These are phyloP conservation scores for Reinhardtius hippoglossoides DNA, from an alignment of 2,113 vertebrate species.

Conservation along the genomic window DNA sequence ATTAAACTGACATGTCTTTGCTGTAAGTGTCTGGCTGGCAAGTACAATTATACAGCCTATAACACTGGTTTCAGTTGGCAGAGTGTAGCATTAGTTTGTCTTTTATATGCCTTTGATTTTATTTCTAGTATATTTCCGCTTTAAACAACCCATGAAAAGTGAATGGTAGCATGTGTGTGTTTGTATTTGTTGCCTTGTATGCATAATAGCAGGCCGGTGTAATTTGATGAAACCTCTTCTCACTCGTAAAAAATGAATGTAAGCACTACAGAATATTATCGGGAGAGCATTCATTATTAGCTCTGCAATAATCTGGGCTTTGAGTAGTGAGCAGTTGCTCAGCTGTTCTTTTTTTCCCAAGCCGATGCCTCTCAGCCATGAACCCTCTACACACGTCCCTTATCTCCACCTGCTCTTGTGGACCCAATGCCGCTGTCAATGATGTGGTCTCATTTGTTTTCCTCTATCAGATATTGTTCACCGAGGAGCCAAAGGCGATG, in stretches of 20 bases:
- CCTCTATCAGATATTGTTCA: constrained; percentile 40
- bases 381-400: constrained; percentile 42
- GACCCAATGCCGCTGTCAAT: constrained; percentile 42
- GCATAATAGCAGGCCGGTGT: constrained; percentile 40
- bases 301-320: constrained; percentile 42
- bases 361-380: constrained; percentile 46
- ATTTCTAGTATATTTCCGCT: not conserved
- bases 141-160: not conserved
- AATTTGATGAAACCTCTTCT: constrained; percentile 57
- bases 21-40: not conserved
- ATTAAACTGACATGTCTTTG: not conserved
- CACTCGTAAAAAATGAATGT: constrained; percentile 52
- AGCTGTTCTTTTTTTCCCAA: constrained; percentile 18
- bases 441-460: constrained; percentile 59
- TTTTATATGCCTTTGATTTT: not conserved
- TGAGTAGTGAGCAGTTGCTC: constrained; percentile 53
- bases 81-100: not conserved
- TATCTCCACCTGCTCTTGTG: constrained; percentile 53
- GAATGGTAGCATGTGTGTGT: not conserved
- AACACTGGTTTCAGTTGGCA: not conserved
- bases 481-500: constrained; percentile 27
- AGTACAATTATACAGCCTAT: not conserved
- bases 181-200: constrained; percentile 45
- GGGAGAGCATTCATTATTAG: constrained; percentile 64
- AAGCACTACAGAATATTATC: constrained; percentile 61